Percentiles rank a stretch among this genome's conserved stretches.
Conservation (phyloP, 2,797 vertebrate species). For the Amazona finschi region DNA sequence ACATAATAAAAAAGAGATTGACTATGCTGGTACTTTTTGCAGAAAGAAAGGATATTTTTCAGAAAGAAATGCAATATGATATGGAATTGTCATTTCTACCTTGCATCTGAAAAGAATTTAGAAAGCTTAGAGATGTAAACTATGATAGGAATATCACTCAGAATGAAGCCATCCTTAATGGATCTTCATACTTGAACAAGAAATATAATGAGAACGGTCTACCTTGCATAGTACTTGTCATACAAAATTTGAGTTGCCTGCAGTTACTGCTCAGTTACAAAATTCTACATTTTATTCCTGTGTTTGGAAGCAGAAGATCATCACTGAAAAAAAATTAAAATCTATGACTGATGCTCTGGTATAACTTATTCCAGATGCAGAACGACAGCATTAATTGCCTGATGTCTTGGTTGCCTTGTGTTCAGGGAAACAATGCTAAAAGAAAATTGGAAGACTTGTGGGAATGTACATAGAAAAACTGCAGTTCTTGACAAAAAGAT, state of each 20-base stretch:
- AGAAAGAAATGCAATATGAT: background rate
- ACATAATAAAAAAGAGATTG: background rate
- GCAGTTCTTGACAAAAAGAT: background rate
- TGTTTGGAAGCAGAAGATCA: background rate
- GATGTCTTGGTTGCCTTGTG: background rate
- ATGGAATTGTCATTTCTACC: background rate
- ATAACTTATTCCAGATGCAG: background rate
- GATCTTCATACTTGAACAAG: background rate
- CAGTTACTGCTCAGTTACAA: background rate
- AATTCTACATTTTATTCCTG: background rate
- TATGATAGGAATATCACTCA: background rate
- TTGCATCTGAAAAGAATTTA: background rate
- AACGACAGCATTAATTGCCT: background rate
- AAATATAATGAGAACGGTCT: background rate
- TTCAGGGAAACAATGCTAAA: background rate
- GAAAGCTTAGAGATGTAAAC: background rate
- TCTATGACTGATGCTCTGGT: background rate
- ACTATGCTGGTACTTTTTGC: background rate
- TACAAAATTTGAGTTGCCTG: background rate
- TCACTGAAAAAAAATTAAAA: background rate
- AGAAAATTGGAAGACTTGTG: background rate
- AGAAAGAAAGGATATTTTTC: background rate
- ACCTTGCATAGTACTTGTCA: background rate
- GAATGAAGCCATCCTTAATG: background rate
- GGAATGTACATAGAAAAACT: background rate